Evolutionary conservation across 2,113 vertebrate genomes (phyloP), one percentile per base, ranked within the genome.

Genomic region (Pleuronectes platessa): DNA sequence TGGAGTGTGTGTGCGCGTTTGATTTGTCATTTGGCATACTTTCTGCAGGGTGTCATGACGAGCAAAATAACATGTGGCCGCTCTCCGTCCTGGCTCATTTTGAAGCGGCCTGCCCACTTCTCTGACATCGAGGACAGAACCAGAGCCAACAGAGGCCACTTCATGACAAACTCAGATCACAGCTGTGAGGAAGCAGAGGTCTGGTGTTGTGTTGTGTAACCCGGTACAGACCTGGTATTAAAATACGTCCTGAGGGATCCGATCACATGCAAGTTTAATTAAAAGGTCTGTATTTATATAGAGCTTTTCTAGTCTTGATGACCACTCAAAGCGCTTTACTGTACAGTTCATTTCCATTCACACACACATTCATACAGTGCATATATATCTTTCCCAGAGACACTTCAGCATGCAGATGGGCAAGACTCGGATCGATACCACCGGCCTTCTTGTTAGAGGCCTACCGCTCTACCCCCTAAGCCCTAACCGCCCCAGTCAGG

Each of bases 21-120:
- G 74, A 83, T 79, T 85, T 78, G 79, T 84, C 74, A 74, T 27
- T 61, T 74, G 35, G 75, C 88, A 90, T 85, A 88, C 65, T 88
- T 92, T 91, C 66, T 76, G 70, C 77, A 49, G 31, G 59, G 84
- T 79, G 89, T 92, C 86, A 93, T 81, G 78, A 66, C 23, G 67
- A 81, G 66, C 51, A 79, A 89, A 51, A 90, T 84, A 88, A 68
- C 54, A 42, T 7, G 60, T 79, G 82, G 85, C 74, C 67, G 64
- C 56, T 62, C 40, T 10, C 51, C 51, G 51, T 9, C 51, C 51
- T 54, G 47, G 47, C 47, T 17, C 47, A 18, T 5, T 49, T 2
- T 51, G 18, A 21, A 54, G 18, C 51, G 14, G 63, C 71, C 68
- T 62, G 79, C 71, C 60, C 21, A 60, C 62, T 45, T 24, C 69